Conservation (phyloP, 2,888 invertebrate species). For the Polyploca ridens region DNA sequence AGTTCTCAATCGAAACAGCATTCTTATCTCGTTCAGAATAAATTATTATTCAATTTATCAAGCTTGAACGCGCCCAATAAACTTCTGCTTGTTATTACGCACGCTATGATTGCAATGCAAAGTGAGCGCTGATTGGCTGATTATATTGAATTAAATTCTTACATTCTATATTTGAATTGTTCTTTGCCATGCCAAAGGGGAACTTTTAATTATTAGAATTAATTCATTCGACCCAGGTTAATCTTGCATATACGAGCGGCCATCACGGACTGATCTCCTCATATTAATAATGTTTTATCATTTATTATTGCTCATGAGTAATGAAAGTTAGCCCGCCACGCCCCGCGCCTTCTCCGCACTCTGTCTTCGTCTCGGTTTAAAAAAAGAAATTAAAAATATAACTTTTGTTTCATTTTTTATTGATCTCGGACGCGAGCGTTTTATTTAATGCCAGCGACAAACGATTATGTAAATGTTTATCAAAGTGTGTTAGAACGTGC, state of each 20-base stretch:
- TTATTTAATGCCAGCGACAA: conserved; percentile 72
- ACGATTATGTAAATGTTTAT: conserved; percentile 63
- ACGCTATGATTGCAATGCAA: conserved; percentile 61
- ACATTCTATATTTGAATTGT: background rate
- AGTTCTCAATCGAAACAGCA: conserved; percentile 50
- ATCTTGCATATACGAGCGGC: conserved; percentile 64
- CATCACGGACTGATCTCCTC: conserved; percentile 75
- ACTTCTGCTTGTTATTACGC: conserved; percentile 79
- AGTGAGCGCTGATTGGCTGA: conserved; percentile 61
- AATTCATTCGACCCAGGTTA: conserved; percentile 76
- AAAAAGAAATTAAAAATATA: conserved; percentile 69
- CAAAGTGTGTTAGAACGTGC: conserved; percentile 35
- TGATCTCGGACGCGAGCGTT: conserved; percentile 52
- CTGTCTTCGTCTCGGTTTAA: conserved; percentile 76
- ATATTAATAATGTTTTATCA: conserved; percentile 85
- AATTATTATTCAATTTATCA: conserved; percentile 84
- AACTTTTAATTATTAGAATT: conserved; percentile 80
- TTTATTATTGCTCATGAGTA: conserved; percentile 82
- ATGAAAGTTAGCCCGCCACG: conserved; percentile 81
- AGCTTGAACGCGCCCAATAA: conserved; percentile 67
- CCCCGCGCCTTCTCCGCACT: conserved; percentile 75
- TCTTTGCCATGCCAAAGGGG: conserved; percentile 32
- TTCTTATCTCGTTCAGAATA: conserved; percentile 73
- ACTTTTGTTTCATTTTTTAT: conserved; percentile 46
- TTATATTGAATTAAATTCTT: conserved; percentile 12